Percentiles rank a stretch among this genome's conserved stretches.
Conservation (phyloP, 2,113 vertebrate species). For the Petaurus breviceps region DNA sequence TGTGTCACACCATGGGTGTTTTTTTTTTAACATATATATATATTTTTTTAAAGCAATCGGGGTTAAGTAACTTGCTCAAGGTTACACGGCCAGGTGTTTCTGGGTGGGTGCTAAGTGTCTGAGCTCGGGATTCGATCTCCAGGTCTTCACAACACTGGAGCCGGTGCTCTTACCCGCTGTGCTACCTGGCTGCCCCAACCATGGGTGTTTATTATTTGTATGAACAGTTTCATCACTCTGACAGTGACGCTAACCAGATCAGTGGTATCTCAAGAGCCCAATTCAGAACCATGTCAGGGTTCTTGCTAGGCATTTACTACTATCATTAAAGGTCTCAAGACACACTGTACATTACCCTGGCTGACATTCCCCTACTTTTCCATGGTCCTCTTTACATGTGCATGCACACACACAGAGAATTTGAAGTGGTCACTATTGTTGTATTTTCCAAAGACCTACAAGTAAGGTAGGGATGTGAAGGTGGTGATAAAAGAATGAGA, state of each 20-base stretch:
- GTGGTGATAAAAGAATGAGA: background rate
- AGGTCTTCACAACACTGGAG: too few relatives aligned
- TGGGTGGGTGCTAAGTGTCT: too few relatives aligned
- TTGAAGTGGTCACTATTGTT: background rate
- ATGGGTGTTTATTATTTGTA: too few relatives aligned
- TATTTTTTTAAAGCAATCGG: too few relatives aligned
- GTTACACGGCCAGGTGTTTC: too few relatives aligned
- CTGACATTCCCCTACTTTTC: background rate
- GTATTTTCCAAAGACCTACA: background rate
- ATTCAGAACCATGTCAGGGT: background rate
- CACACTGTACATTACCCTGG: background rate
- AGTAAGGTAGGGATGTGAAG: background rate
- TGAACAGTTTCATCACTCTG: background rate
- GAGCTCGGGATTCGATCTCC: too few relatives aligned
- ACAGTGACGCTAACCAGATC: background rate
- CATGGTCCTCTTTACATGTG: background rate
- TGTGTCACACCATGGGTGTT: background rate
- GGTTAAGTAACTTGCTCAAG: too few relatives aligned
- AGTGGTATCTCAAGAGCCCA: background rate
- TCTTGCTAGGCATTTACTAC: background rate
- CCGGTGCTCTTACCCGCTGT: too few relatives aligned
- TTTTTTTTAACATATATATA: too few relatives aligned
- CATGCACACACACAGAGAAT: background rate
- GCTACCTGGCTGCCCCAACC: too few relatives aligned
- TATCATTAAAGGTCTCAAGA: background rate